Evolutionary conservation across 2,888 invertebrate species (phyloP).

Genomic region (Strigamia maritima): DNA sequence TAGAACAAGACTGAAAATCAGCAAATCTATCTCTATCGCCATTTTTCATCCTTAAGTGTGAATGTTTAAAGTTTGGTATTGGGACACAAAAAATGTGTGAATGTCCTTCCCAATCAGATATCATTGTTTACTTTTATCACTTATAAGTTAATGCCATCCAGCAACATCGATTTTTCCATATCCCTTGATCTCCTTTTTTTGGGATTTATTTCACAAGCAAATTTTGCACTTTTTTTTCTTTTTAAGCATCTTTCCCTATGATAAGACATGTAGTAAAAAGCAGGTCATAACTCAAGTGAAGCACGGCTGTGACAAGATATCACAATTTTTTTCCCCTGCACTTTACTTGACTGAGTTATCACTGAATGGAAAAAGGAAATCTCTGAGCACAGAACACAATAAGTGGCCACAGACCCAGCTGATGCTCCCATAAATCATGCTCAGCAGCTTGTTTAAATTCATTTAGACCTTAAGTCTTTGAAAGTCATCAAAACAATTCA

Average conservation of each 20-base stretch:
- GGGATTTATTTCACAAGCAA: neutral
- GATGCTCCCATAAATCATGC: neutral
- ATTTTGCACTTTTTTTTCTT: neutral
- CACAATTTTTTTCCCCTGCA: neutral
- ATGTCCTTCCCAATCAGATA: too few species aligned
- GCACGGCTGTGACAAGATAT: neutral
- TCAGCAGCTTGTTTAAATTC: slow-evolving; percentile 9
- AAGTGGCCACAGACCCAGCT: neutral
- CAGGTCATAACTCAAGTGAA: neutral
- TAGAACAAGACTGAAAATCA: too few species aligned
- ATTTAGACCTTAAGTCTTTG: neutral
- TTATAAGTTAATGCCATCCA: too few species aligned
- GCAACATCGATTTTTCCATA: too few species aligned
- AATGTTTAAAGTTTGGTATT: too few species aligned
- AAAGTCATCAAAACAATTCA: neutral
- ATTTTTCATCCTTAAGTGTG: too few species aligned
- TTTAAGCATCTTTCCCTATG: neutral
- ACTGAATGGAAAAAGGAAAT: neutral
- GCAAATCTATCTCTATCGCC: too few species aligned
- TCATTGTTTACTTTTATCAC: too few species aligned
- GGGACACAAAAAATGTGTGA: too few species aligned
- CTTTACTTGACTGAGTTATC: neutral
- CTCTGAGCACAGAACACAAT: neutral
- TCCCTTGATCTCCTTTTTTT: neutral
- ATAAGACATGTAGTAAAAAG: neutral